Conservation (phyloP, 30 jellyfish, hydroid and myxozoan species). For the Aurelia sp. region DNA sequence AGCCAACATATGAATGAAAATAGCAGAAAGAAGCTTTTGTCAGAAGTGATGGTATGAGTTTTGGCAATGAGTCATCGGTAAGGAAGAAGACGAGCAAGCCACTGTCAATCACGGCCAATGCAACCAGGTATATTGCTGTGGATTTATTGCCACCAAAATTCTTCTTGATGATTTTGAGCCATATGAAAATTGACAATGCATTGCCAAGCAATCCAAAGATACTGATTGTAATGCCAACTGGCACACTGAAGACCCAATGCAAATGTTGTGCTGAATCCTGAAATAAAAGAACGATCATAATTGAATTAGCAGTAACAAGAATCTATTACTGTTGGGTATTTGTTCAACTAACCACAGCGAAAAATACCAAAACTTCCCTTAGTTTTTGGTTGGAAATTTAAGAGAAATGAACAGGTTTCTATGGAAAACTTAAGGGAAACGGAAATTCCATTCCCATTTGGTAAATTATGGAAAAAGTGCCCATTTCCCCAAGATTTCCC, state of each 20-base stretch:
- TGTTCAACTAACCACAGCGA: too few species aligned
- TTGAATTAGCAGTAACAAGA: too few species aligned
- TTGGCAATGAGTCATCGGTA: slow-evolving; percentile 51
- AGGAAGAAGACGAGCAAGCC: slow-evolving; percentile 74
- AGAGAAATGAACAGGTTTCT: too few species aligned
- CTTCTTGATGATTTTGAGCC: slow-evolving; percentile 60
- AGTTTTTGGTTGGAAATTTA: too few species aligned
- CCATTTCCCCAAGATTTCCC: too few species aligned
- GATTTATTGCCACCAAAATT: slow-evolving; percentile 66
- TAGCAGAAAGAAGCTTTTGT: slow-evolving; percentile 35
- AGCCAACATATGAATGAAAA: slow-evolving; percentile 74
- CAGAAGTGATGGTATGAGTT: slow-evolving; percentile 4
- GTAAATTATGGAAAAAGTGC: too few species aligned
- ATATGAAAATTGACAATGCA: slow-evolving; percentile 50
- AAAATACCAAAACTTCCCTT: too few species aligned
- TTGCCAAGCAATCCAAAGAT: slow-evolving; percentile 76
- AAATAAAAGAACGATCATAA: not conserved
- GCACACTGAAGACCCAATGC: slow-evolving; percentile 87
- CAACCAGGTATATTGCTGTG: slow-evolving; percentile 69
- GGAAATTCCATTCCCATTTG: too few species aligned
- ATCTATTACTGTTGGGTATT: too few species aligned
- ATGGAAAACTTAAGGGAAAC: too few species aligned
- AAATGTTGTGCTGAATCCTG: slow-evolving; percentile 46
- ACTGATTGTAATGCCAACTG: slow-evolving; percentile 73
- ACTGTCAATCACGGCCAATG: slow-evolving; percentile 70